These are phyloP conservation scores for Tauraco hartlaubi DNA, from an alignment of 2,797 vertebrate species.

Conservation along the genomic window DNA sequence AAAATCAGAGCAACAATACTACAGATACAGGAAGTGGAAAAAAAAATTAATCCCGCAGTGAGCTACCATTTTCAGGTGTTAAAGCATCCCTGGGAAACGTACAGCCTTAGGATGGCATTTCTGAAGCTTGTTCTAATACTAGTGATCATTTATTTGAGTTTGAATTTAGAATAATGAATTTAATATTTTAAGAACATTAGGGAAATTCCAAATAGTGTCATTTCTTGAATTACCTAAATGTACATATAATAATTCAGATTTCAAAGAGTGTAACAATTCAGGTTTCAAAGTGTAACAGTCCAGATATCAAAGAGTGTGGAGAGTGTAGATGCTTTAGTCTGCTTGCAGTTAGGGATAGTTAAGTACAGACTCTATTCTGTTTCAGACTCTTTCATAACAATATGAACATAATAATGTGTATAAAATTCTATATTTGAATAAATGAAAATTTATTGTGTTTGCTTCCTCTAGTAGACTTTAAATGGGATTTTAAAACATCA, in stretches of 20 bases:
- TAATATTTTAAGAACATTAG: background rate
- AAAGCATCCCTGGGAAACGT: background rate
- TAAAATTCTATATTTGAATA: background rate
- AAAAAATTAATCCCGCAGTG: background rate
- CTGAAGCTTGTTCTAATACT: background rate
- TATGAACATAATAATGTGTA: background rate
- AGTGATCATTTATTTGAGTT: background rate
- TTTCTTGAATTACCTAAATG: background rate
- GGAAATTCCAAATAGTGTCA: background rate
- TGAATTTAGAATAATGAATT: background rate
- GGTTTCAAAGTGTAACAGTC: background rate
- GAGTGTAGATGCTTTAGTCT: background rate
- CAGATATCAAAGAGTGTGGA: background rate
- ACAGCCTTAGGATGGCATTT: background rate
- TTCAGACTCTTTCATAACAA: background rate
- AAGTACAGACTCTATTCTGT: background rate
- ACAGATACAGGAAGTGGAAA: background rate
- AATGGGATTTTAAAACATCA: background rate
- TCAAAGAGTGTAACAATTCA: background rate
- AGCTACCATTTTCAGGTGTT: background rate
- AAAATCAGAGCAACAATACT: background rate
- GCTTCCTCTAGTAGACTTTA: background rate
- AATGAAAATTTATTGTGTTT: background rate
- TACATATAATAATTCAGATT: background rate
- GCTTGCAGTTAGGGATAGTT: background rate